Conservation (phyloP, 2,888 invertebrate genomes). For the Lasioglossum morio region DNA sequence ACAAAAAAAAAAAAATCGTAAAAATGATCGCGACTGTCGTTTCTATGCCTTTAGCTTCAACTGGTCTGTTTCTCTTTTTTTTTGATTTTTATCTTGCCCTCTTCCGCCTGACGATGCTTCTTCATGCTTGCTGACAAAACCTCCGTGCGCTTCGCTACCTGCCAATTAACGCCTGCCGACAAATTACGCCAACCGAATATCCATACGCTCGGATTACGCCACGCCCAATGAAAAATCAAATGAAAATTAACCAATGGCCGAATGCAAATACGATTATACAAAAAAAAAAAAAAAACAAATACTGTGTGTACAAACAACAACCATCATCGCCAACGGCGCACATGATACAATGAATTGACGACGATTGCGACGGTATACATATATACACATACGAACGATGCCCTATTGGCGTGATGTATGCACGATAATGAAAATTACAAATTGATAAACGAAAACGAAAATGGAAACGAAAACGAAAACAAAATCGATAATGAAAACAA, state of each 20-base stretch:
- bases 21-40: conserved; percentile 70
- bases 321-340: background rate
- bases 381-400: background rate
- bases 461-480: too few species aligned
- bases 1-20: background rate
- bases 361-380: background rate
- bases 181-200: conserved; percentile 67
- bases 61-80: conserved; percentile 84
- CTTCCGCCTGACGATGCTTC: conserved; percentile 85
- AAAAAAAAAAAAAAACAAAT: conserved; percentile 20
- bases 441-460: too few species aligned
- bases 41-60: conserved; percentile 79
- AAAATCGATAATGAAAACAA: too few species aligned
- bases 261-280: conserved; percentile 70
- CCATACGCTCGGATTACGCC: conserved; percentile 45
- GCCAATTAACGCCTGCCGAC: conserved; percentile 84
- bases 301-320: conserved; percentile 15
- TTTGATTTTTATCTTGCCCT: conserved; percentile 85
- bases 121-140: conserved; percentile 84
- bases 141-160: conserved; percentile 84
- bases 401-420: background rate
- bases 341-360: conserved; percentile 19
- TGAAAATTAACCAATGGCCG: conserved; percentile 68
- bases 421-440: background rate
- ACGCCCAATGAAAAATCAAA: conserved; percentile 31